Percentiles rank a stretch among this genome's conserved stretches.
phyloP scores from a whole-genome alignment of 2,888 invertebrate species.

The Orthonychiurus folsomi region DNA sequence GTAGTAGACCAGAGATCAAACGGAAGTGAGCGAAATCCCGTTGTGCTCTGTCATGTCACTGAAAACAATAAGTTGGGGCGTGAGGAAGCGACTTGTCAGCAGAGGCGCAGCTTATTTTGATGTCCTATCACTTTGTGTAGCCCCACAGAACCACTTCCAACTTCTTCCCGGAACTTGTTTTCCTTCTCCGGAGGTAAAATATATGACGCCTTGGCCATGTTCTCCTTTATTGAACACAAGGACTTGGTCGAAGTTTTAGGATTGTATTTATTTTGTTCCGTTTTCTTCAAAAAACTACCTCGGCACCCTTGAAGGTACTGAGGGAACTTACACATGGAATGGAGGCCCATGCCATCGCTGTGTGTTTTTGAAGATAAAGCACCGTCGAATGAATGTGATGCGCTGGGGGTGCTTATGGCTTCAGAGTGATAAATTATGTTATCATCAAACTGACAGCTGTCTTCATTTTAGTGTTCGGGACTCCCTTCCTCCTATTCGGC shows the following conservation, averaged over 20 bases:
- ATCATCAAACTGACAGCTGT: constrained; percentile 7
- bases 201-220: too few species aligned
- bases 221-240: too few species aligned
- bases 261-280: not conserved
- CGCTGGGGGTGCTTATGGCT: not conserved
- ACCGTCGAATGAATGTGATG: not conserved
- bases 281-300: not conserved
- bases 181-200: too few species aligned
- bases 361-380: not conserved
- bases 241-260: not conserved
- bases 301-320: not conserved
- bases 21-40: not conserved
- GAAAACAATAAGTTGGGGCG: not conserved
- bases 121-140: not conserved
- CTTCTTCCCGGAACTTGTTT: not conserved
- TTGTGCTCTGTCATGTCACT: not conserved
- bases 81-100: not conserved
- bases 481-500: not conserved
- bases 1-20: too few species aligned
- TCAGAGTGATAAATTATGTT: constrained; percentile 8
- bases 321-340: not conserved
- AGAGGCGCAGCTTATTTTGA: not conserved
- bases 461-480: constrained; percentile 8
- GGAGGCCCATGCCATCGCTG: too few species aligned
- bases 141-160: not conserved